A percentile compares a stretch with the other conserved stretches of the same genome.
These are phyloP conservation scores for Tetropium fuscum DNA, from an alignment of 2,888 invertebrate genomes.

Conservation along the genomic window DNA sequence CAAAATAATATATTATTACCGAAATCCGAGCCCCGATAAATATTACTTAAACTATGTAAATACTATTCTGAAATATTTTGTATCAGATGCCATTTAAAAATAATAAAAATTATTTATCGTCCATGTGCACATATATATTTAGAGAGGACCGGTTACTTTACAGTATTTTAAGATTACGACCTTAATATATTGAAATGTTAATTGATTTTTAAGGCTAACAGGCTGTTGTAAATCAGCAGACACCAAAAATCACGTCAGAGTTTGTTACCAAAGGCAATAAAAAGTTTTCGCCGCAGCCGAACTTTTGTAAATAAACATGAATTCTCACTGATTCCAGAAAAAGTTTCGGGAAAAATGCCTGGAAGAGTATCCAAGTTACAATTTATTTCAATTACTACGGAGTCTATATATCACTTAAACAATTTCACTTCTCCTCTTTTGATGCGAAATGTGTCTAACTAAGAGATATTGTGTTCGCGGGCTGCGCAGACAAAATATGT, in stretches of 20 bases:
- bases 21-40: conserved; percentile 12
- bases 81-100: conserved; percentile 40
- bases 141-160: conserved; percentile 28
- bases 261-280: conserved; percentile 16
- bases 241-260: conserved; percentile 4
- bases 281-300: conserved; percentile 22
- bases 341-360: conserved; percentile 41
- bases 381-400: conserved; percentile 48
- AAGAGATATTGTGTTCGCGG: conserved; percentile 42
- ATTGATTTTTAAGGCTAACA: not conserved
- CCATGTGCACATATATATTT: conserved; percentile 24
- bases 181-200: not conserved
- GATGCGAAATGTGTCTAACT: conserved; percentile 45
- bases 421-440: conserved; percentile 44
- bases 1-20: not conserved
- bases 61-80: conserved; percentile 41
- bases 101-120: conserved; percentile 41
- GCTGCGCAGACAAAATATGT: conserved; percentile 16
- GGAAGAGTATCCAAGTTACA: conserved; percentile 40
- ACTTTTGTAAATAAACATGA: conserved; percentile 45
- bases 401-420: conserved; percentile 49
- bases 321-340: conserved; percentile 38
- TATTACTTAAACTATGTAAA: conserved; percentile 37
- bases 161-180: conserved; percentile 8
- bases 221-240: not conserved